Evolutionary conservation across 2,797 vertebrate species (phyloP), one percentile per base, ranked within the genome.

Genomic region (Anguilla anguilla): DNA sequence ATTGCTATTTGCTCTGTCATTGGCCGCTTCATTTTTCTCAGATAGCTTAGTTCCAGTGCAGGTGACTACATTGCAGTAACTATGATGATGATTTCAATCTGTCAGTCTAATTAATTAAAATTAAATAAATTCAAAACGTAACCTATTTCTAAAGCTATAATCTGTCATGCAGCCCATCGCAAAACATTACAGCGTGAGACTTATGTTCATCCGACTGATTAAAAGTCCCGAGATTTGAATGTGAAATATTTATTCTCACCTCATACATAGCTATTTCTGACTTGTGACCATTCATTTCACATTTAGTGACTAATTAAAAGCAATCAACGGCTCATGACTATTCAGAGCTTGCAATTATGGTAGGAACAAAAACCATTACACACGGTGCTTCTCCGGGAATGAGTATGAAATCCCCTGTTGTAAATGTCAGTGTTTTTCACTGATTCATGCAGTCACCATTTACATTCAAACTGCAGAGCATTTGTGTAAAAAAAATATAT

Each of bases 301-400:
- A 69, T 69, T 69, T 28, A 69, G 25, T 10, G 64, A 69, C 64
- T 69, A 69, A 69, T 83, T 83, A 83, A 83, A 22, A 83, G 22
- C 46, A 49, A 49, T 83, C 46, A 83, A 83, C 46, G 22, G 25
- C 46, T 25, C 25, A 46, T 83, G 82, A 53, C 82, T 6, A 11
- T 49, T 83, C 46, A 49, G 10, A 49, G 82, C 7, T 83, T 83
- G 82, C 82, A 69, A 69, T 69, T 28, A 69, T 69, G 64, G 10
- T 69, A n/a, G n/a, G 64, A 69, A 67, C 64, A 67, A 67, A 67
- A 67, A 69, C 25, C 25, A n/a, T 69, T 64, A n/a, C 25, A 59
- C 57, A 59, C 15, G 3, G 17, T 59, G 57, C 13, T 59, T 17
- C 17, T 3, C 17, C 57, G 17, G 57, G 17, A 59, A 3, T 59